Percentiles rank a stretch among this genome's conserved stretches.
Conservation (phyloP, 2,888 invertebrate genomes). For the Orgyia antiqua region DNA sequence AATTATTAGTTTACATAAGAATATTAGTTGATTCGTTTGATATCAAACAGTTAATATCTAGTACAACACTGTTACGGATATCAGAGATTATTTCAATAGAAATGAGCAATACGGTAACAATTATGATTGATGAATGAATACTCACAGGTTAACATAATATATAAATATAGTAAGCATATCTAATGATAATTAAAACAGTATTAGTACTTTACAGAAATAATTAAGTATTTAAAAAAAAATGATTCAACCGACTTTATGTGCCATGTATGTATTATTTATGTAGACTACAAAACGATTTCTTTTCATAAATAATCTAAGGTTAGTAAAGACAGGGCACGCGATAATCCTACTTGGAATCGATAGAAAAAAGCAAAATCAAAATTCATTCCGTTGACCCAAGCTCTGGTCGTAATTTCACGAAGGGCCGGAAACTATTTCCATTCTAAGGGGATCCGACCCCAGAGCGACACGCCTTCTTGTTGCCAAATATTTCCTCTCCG, state of each 20-base stretch:
- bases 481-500: constrained; percentile 43
- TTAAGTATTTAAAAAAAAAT: background rate
- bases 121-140: too few species aligned
- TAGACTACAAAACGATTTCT: too few species aligned
- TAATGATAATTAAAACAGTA: background rate
- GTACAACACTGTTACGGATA: too few species aligned
- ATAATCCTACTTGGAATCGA: constrained; percentile 47
- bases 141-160: too few species aligned
- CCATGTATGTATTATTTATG: too few species aligned
- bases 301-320: constrained; percentile 48
- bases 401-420: constrained; percentile 51
- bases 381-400: constrained; percentile 67
- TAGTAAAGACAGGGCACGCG: constrained; percentile 37
- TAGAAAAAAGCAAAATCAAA: constrained; percentile 69
- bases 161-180: too few species aligned
- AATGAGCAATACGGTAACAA: too few species aligned
- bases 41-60: too few species aligned
- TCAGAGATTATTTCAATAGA: too few species aligned
- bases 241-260: too few species aligned
- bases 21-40: too few species aligned
- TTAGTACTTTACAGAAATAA: background rate
- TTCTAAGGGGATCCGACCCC: constrained; percentile 58
- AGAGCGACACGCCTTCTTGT: constrained; percentile 41
- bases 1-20: too few species aligned
- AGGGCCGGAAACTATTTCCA: constrained; percentile 67